A percentile compares a stretch with the other conserved stretches of the same genome.
Conservation (phyloP, 2,888 invertebrate genomes). For the Pheosia gnoma region DNA sequence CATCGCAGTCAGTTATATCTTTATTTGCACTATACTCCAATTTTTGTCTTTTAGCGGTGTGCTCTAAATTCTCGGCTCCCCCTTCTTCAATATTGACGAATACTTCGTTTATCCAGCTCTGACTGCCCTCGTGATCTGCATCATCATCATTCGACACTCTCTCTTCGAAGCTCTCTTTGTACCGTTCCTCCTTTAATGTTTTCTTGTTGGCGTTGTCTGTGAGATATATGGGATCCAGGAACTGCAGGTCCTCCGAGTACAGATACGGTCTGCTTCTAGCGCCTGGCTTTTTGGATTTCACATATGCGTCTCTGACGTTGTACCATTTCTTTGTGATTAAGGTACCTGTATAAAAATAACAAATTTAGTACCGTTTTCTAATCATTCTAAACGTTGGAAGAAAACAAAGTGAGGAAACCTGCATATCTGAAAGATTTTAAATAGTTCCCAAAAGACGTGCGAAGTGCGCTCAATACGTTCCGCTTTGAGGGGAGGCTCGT, state of each 20-base stretch:
- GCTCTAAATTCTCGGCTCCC: slow-evolving; percentile 13
- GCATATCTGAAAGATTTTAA: too few relatives aligned
- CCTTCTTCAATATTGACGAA: slow-evolving; percentile 50
- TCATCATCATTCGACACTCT: slow-evolving; percentile 33
- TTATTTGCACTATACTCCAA: slow-evolving; percentile 29
- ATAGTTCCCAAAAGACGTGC: too few relatives aligned
- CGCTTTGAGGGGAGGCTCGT: too few relatives aligned
- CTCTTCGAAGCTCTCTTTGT: slow-evolving; percentile 25
- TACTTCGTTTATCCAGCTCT: slow-evolving; percentile 55
- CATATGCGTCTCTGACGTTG: slow-evolving; percentile 49
- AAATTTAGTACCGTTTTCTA: too few relatives aligned
- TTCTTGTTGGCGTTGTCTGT: slow-evolving; percentile 13
- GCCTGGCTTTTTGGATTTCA: slow-evolving; percentile 50
- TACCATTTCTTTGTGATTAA: slow-evolving; percentile 53
- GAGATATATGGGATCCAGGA: slow-evolving; percentile 47
- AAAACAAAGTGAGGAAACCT: too few relatives aligned
- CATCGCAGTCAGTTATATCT: slow-evolving; percentile 33
- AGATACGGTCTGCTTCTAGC: slow-evolving; percentile 49
- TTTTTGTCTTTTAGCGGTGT: slow-evolving; percentile 38
- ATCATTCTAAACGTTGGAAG: too few relatives aligned
- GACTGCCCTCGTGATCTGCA: slow-evolving; percentile 38
- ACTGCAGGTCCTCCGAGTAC: slow-evolving; percentile 52
- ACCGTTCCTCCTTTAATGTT: slow-evolving; percentile 12
- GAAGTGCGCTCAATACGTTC: too few relatives aligned
- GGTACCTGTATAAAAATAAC: slow-evolving; percentile 15